A percentile compares a stretch with the other conserved stretches of the same genome.
Conservation (phyloP, 64 coral and sea anemone genomes). For the Actinia equina region DNA sequence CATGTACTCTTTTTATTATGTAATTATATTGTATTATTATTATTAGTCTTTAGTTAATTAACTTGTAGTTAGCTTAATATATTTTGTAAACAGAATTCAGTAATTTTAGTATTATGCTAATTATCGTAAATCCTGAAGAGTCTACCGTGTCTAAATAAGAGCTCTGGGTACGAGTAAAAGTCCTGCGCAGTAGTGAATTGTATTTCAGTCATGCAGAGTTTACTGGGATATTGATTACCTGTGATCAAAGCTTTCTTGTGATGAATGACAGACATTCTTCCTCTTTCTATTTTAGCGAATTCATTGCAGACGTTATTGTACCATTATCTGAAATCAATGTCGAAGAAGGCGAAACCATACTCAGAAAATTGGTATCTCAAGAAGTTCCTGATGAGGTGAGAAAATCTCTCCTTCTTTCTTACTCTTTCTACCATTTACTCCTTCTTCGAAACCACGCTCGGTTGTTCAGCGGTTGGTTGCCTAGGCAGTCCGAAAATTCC, state of each 20-base stretch:
- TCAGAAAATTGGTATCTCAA: conserved; percentile 47
- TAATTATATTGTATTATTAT: no score
- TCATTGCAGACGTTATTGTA: conserved; percentile 69
- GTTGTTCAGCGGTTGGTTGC: background rate
- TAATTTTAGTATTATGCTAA: no score
- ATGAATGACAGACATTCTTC: background rate
- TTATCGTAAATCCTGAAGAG: no score
- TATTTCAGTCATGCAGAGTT: background rate
- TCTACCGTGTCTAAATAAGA: no score
- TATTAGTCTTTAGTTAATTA: no score
- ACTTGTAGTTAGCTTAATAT: no score
- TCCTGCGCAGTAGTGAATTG: no score
- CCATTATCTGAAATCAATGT: conserved; percentile 62
- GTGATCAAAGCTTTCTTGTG: no score
- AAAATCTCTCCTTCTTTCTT: background rate
- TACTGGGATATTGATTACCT: no score
- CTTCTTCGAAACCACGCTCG: background rate
- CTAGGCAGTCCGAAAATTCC: background rate
- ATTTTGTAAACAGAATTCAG: no score
- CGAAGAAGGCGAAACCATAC: conserved; percentile 57
- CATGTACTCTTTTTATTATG: no score
- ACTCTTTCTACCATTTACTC: background rate
- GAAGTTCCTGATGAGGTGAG: conserved; percentile 22
- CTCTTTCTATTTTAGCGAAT: conserved; percentile 46
- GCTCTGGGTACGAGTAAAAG: background rate